Conservation (phyloP, 2,113 vertebrate species). For the Rhabdomys dilectus region DNA sequence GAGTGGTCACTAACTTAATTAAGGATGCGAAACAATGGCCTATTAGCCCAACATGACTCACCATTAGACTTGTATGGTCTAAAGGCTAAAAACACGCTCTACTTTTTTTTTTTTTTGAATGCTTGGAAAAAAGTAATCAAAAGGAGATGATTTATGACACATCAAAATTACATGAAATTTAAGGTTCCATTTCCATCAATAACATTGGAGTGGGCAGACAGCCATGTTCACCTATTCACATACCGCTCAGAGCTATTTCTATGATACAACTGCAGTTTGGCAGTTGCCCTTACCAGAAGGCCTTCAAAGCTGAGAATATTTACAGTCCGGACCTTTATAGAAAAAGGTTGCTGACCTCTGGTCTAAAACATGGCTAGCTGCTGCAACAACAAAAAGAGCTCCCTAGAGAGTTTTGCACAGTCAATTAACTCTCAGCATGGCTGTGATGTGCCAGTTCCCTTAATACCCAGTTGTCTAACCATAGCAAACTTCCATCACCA, state of each 20-base stretch:
- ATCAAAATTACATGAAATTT: not conserved
- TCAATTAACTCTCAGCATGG: not conserved
- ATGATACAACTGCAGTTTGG: not conserved
- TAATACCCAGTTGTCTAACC: not conserved
- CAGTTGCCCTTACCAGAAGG: not conserved
- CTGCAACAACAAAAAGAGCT: not conserved
- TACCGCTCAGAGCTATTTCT: not conserved
- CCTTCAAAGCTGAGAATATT: slow-evolving; percentile 33
- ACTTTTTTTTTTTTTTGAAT: not conserved
- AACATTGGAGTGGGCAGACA: not conserved
- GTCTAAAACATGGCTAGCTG: not conserved
- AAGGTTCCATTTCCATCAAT: not conserved
- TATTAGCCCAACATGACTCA: not conserved
- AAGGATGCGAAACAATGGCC: not conserved
- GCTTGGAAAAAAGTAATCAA: not conserved
- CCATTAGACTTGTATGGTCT: not conserved
- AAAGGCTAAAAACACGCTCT: not conserved
- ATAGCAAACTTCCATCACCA: not conserved
- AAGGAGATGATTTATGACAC: not conserved
- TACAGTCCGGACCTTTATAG: not conserved
- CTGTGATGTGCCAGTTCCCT: not conserved
- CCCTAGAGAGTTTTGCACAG: not conserved
- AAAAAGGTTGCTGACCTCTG: not conserved
- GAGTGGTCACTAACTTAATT: not conserved
- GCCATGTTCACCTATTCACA: not conserved